phyloP scores from a whole-genome alignment of 1,140 invertebrate genomes.

The Pygmarrhopalites habei region DNA sequence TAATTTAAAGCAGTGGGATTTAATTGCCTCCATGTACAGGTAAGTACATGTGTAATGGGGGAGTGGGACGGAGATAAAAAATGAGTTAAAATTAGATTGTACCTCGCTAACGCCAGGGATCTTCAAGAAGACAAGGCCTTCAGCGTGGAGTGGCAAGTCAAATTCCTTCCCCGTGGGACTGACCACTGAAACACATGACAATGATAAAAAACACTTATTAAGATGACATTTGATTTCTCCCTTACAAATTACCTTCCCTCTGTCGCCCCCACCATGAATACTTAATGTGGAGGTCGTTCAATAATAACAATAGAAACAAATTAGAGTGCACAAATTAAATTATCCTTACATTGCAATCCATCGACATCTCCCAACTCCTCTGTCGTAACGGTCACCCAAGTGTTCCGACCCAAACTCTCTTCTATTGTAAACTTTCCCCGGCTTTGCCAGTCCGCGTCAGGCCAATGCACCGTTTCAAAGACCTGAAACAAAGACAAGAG shows the following conservation, averaged over 20 bases:
- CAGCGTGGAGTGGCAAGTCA: slow-evolving; percentile 38
- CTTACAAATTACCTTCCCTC: too few species aligned
- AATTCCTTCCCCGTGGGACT: slow-evolving; percentile 40
- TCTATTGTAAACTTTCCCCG: slow-evolving; percentile 40
- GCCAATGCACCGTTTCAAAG: slow-evolving; percentile 35
- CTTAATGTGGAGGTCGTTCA: too few species aligned
- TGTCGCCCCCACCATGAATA: too few species aligned
- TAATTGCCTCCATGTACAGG: too few species aligned
- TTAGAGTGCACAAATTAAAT: too few species aligned
- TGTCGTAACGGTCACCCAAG: slow-evolving; percentile 39
- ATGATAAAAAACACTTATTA: too few species aligned
- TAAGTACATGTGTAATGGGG: too few species aligned
- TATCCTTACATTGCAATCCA: slow-evolving; percentile 41
- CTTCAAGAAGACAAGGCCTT: slow-evolving; percentile 33
- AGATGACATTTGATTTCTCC: too few species aligned
- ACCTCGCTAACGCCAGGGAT: slow-evolving; percentile 37
- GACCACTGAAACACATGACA: too few species aligned
- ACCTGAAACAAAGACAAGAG: too few species aligned
- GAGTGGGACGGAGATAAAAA: background rate
- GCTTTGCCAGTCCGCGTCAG: slow-evolving; percentile 30
- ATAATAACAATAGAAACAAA: too few species aligned
- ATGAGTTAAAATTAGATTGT: slow-evolving; percentile 15
- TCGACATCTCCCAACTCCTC: slow-evolving; percentile 40
- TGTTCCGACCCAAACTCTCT: slow-evolving; percentile 39
- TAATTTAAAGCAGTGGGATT: too few species aligned